Evolutionary conservation across 2,797 vertebrate genomes (phyloP).

Genomic region (Ctenosaura bakeri): DNA sequence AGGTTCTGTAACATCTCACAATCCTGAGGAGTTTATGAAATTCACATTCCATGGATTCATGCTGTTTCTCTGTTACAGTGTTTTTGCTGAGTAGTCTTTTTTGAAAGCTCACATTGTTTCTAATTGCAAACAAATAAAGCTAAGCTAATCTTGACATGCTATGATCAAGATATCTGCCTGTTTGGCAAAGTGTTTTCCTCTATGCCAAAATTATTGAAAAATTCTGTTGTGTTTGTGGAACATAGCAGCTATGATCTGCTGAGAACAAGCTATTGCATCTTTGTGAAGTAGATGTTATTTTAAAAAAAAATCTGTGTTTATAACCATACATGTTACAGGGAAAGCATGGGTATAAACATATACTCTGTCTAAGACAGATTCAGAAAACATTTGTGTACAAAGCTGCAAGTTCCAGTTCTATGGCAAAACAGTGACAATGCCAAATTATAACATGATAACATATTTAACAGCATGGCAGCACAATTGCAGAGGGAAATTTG

Average conservation of each 20-base stretch:
- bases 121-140: constrained; percentile 81
- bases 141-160: constrained; percentile 77
- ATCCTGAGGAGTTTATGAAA: constrained; percentile 78
- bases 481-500: too few species aligned
- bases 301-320: not conserved
- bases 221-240: constrained; percentile 77
- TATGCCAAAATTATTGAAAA: constrained; percentile 80
- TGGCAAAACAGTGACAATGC: too few species aligned
- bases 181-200: constrained; percentile 73
- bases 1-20: constrained; percentile 71
- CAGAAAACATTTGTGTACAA: not conserved
- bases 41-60: constrained; percentile 78
- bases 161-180: constrained; percentile 77
- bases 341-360: not conserved
- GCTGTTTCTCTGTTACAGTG: constrained; percentile 71
- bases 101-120: constrained; percentile 73
- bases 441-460: too few species aligned
- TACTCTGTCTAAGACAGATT: not conserved
- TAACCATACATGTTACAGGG: too few species aligned
- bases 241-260: constrained; percentile 74
- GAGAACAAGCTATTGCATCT: constrained; percentile 76
- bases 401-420: not conserved
- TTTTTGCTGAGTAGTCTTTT: constrained; percentile 76
- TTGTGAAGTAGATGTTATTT: constrained; percentile 34
- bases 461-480: too few species aligned